phyloP scores from a whole-genome alignment of 2,113 vertebrate genomes.

The Jacana jacana region DNA sequence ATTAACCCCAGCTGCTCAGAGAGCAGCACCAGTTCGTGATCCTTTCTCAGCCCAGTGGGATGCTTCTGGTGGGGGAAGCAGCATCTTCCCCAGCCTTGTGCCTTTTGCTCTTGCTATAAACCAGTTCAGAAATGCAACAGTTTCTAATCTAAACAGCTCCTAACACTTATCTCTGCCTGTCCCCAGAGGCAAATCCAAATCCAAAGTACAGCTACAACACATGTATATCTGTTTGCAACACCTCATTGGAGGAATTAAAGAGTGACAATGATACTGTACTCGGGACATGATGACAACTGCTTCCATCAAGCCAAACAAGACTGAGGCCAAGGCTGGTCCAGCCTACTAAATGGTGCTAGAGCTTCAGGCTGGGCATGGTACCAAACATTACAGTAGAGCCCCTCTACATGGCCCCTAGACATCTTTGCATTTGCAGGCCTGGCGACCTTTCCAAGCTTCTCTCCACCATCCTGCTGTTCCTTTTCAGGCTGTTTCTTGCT shows the following conservation, averaged over 20 bases:
- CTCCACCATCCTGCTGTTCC: background rate
- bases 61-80: background rate
- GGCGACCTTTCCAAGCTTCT: slow-evolving; percentile 6
- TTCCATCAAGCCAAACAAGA: slow-evolving; percentile 10
- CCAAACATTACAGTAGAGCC: slow-evolving; percentile 10
- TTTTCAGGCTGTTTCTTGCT: slow-evolving; percentile 9
- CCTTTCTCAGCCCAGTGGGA: background rate
- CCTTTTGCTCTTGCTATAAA: slow-evolving; percentile 4
- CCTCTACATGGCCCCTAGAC: background rate
- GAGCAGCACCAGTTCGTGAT: background rate
- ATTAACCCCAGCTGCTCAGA: background rate
- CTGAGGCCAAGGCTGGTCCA: background rate
- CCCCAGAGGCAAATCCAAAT: background rate
- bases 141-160: background rate
- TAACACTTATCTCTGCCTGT: background rate
- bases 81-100: background rate
- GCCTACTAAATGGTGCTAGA: slow-evolving; percentile 7
- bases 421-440: background rate
- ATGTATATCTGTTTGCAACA: slow-evolving; percentile 31
- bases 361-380: slow-evolving; percentile 34
- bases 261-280: background rate
- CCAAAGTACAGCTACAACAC: background rate
- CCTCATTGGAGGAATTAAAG: slow-evolving; percentile 31
- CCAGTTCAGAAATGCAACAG: background rate
- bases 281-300: background rate